phyloP scores from a whole-genome alignment of 1,140 invertebrate species.

The Drosophila prosaltans region DNA sequence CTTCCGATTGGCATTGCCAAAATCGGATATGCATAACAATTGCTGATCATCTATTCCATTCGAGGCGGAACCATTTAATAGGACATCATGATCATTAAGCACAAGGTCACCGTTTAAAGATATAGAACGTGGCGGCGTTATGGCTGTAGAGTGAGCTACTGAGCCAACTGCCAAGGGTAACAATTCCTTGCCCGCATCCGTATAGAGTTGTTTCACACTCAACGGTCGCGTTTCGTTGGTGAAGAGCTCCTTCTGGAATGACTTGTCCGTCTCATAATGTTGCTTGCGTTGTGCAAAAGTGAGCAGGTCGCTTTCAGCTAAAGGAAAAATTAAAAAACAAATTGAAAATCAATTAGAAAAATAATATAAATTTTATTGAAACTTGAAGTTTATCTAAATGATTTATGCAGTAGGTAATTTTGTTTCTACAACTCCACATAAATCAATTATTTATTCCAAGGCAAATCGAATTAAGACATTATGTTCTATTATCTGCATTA shows the following conservation, averaged over 20 bases:
- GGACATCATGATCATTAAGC: slow-evolving; percentile 78
- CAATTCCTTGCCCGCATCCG: slow-evolving; percentile 86
- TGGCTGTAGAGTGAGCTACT: slow-evolving; percentile 65
- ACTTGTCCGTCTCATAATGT: slow-evolving; percentile 88
- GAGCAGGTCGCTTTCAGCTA: slow-evolving; percentile 94
- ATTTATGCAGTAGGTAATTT: too few species aligned
- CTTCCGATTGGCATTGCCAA: slow-evolving; percentile 88
- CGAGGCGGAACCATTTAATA: slow-evolving; percentile 43
- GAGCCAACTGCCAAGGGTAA: slow-evolving; percentile 52
- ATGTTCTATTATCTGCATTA: slow-evolving; percentile 26
- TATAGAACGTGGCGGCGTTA: slow-evolving; percentile 58
- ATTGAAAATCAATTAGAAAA: neutral
- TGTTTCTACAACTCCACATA: too few species aligned
- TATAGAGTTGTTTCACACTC: slow-evolving; percentile 88
- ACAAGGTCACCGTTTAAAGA: slow-evolving; percentile 67
- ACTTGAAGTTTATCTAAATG: too few species aligned
- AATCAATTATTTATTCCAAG: slow-evolving; percentile 17
- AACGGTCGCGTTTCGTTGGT: slow-evolving; percentile 85
- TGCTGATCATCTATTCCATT: slow-evolving; percentile 67
- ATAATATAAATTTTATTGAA: neutral
- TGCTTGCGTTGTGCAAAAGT: slow-evolving; percentile 89
- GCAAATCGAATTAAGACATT: slow-evolving; percentile 55
- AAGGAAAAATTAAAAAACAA: slow-evolving; percentile 81
- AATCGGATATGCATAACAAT: slow-evolving; percentile 91
- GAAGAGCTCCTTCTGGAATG: slow-evolving; percentile 88